Evolutionary conservation across 53 echinoderm and acorn worm genomes (phyloP).

Genomic region (Luidia sarsii): DNA sequence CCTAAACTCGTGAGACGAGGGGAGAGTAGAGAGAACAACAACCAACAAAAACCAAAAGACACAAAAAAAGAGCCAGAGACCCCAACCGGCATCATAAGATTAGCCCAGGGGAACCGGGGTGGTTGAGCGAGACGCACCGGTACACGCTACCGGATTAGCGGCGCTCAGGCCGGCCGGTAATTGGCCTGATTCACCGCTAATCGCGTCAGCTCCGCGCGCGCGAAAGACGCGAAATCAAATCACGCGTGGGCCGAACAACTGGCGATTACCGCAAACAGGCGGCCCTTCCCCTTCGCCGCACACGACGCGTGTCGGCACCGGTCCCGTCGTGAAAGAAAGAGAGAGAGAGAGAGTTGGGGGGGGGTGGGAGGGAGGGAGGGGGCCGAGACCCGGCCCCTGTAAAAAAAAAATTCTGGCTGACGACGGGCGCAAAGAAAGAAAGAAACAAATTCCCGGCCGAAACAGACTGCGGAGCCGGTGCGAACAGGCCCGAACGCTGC

Average conservation of each 20-base stretch:
- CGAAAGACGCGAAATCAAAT: slow-evolving; percentile 51
- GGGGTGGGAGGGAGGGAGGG: no score
- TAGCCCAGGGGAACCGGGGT: neutral
- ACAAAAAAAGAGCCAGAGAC: no score
- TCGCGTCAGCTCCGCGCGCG: slow-evolving; percentile 36
- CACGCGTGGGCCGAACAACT: slow-evolving; percentile 53
- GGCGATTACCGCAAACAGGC: slow-evolving; percentile 47
- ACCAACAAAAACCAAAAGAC: no score
- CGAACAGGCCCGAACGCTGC: slow-evolving; percentile 39
- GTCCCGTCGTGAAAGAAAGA: slow-evolving; percentile 8
- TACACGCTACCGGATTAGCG: slow-evolving; percentile 54
- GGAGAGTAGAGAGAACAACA: no score
- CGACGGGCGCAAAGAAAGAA: slow-evolving; percentile 48
- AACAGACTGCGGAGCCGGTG: slow-evolving; percentile 34
- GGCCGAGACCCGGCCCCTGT: neutral
- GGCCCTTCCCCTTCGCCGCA: neutral
- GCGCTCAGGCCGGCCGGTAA: slow-evolving; percentile 42
- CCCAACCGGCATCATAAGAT: slow-evolving; percentile 32
- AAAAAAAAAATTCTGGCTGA: slow-evolving; percentile 12
- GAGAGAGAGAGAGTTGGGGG: no score
- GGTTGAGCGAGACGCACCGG: slow-evolving; percentile 31
- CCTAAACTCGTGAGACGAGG: no score
- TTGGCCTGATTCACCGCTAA: slow-evolving; percentile 62
- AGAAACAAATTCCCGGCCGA: slow-evolving; percentile 26
- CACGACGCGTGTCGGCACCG: slow-evolving; percentile 19